Evolutionary conservation across 2,888 invertebrate species (phyloP).

Genomic region (Artemia sp.): DNA sequence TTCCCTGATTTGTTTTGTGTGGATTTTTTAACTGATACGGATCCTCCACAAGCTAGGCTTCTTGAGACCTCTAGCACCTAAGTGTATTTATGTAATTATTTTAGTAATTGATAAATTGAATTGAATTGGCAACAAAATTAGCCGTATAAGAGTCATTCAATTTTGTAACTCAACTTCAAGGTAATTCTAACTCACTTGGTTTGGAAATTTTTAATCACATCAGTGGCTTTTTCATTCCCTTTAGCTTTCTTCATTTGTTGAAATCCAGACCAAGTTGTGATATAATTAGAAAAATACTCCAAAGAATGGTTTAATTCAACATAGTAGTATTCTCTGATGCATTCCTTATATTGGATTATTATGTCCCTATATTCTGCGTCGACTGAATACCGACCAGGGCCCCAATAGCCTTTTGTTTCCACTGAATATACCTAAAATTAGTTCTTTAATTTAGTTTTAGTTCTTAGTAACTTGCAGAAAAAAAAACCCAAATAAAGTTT

Average conservation of each 20-base stretch:
- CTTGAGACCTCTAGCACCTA: too few species aligned
- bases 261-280: slow-evolving; percentile 31
- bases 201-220: slow-evolving; percentile 28
- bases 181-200: slow-evolving; percentile 25
- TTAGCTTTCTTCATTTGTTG: slow-evolving; percentile 28
- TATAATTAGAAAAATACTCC: slow-evolving; percentile 29
- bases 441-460: too few species aligned
- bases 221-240: slow-evolving; percentile 27
- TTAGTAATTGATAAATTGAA: too few species aligned
- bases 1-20: too few species aligned
- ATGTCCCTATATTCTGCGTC: slow-evolving; percentile 26
- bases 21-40: too few species aligned
- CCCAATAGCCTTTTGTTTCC: slow-evolving; percentile 25
- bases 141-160: too few species aligned
- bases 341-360: slow-evolving; percentile 27
- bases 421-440: slow-evolving; percentile 23
- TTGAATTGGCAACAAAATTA: too few species aligned
- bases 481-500: too few species aligned
- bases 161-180: too few species aligned
- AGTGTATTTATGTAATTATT: too few species aligned
- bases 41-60: too few species aligned
- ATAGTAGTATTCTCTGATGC: slow-evolving; percentile 29
- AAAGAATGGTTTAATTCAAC: slow-evolving; percentile 28
- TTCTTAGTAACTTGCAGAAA: too few species aligned
- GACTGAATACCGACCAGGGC: slow-evolving; percentile 24